A percentile compares a stretch with the other conserved stretches of the same genome.
Conservation (phyloP, 2,888 invertebrate species). For the Helleia helle region DNA sequence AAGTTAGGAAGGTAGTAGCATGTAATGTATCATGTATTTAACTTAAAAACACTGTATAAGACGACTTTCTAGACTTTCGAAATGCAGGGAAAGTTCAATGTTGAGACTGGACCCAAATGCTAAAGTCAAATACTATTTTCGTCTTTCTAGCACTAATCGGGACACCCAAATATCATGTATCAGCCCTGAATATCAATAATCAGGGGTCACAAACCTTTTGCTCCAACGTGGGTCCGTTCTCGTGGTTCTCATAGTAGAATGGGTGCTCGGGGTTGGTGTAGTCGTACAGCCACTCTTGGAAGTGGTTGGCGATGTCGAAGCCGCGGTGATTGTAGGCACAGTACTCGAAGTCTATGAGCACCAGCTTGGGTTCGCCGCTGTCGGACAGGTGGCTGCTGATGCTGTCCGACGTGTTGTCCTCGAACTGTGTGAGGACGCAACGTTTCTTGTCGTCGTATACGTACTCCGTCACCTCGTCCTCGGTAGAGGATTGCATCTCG, state of each 20-base stretch:
- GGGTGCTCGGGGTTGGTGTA: conserved; percentile 86
- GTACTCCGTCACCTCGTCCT: conserved; percentile 33
- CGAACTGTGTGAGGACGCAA: conserved; percentile 25
- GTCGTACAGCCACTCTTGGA: conserved; percentile 93
- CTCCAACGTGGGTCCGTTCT: conserved; percentile 82
- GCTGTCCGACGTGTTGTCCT: conserved; percentile 54
- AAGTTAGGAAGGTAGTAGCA: too few species aligned
- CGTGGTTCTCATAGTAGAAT: conserved; percentile 79
- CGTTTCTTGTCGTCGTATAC: conserved; percentile 30
- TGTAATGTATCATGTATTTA: too few species aligned
- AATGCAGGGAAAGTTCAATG: too few species aligned
- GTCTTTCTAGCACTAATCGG: too few species aligned
- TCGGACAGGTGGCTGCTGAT: conserved; percentile 45
- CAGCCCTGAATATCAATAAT: too few species aligned
- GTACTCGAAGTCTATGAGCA: conserved; percentile 94
- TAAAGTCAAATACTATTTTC: too few species aligned
- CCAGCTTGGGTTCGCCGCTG: conserved; percentile 75
- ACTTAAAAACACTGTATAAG: too few species aligned
- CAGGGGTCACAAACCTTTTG: conserved; percentile 79
- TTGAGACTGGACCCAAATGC: too few species aligned
- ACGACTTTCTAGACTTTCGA: too few species aligned
- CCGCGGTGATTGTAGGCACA: conserved; percentile 93
- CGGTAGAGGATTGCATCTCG: conserved; percentile 17
- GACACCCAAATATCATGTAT: too few species aligned
- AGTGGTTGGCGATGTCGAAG: conserved; percentile 96